Evolutionary conservation across 2,888 invertebrate genomes (phyloP).

Genomic region (Syrista parreyssii): DNA sequence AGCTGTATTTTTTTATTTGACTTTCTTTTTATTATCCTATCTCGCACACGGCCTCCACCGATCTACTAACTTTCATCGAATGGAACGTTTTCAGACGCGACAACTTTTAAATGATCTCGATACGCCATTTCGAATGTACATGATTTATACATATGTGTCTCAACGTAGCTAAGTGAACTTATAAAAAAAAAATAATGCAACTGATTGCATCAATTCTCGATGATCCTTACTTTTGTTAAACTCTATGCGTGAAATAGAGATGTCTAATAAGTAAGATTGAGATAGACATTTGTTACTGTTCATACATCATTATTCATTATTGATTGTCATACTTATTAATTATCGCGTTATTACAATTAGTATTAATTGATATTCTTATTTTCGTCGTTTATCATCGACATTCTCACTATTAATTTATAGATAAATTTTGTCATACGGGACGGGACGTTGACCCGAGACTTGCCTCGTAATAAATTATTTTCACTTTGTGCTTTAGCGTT

Average conservation of each 20-base stretch:
- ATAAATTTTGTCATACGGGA: slow-evolving; percentile 1
- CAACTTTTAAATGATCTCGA: slow-evolving; percentile 18
- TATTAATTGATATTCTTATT: slow-evolving; percentile 28
- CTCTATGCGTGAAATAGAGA: slow-evolving; percentile 4
- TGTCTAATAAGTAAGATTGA: not conserved
- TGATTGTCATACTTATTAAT: not conserved
- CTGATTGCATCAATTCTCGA: slow-evolving; percentile 24
- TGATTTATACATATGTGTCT: slow-evolving; percentile 40
- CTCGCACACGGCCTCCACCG: slow-evolving; percentile 27
- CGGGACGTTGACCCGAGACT: slow-evolving; percentile 14
- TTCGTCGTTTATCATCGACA: slow-evolving; percentile 26
- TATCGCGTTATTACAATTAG: slow-evolving; percentile 22
- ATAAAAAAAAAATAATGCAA: slow-evolving; percentile 9
- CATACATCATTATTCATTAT: not conserved
- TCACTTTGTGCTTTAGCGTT: slow-evolving; percentile 19
- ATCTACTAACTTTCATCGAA: not conserved
- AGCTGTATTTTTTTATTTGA: slow-evolving; percentile 10
- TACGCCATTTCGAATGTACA: slow-evolving; percentile 32
- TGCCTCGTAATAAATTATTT: slow-evolving; percentile 25
- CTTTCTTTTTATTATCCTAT: slow-evolving; percentile 34
- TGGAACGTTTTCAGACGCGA: not conserved
- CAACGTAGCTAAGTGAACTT: slow-evolving; percentile 36
- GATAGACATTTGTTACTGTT: slow-evolving; percentile 10
- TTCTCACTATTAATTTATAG: slow-evolving; percentile 29
- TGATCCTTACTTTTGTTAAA: not conserved